These are phyloP conservation scores for Vombatus ursinus DNA, from an alignment of 2,113 vertebrate species.

Conservation along the genomic window DNA sequence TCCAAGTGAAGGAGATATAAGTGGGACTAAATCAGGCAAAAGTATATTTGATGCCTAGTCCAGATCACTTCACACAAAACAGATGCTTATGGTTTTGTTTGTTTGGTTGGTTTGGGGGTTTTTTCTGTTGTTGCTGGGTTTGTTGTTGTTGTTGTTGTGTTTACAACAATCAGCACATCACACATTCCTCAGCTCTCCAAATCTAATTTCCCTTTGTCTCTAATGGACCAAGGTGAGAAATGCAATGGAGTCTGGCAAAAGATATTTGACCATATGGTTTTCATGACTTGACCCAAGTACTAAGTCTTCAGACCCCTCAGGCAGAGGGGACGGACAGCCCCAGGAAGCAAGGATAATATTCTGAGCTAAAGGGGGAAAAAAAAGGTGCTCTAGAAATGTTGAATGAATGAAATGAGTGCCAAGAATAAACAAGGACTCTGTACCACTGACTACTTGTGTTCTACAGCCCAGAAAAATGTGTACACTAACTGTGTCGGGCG, in stretches of 20 bases:
- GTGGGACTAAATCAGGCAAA: neutral
- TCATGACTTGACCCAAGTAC: neutral
- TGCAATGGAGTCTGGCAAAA: neutral
- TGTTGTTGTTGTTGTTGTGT: neutral
- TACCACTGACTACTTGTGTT: neutral
- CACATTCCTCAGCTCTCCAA: neutral
- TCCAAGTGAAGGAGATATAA: neutral
- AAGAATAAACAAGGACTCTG: neutral
- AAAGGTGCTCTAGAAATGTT: neutral
- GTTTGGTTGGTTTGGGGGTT: neutral
- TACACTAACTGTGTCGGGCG: neutral
- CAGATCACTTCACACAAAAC: neutral
- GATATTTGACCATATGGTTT: neutral
- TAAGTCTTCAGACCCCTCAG: neutral
- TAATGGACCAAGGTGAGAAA: neutral
- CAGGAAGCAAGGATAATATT: neutral
- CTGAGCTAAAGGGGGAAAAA: neutral
- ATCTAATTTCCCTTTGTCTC: neutral
- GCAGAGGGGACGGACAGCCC: neutral
- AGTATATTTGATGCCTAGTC: neutral
- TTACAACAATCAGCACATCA: neutral
- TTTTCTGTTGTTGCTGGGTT: neutral
- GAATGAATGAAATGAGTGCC: neutral
- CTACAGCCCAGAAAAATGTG: neutral
- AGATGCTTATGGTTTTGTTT: neutral